Evolutionary conservation across 2,888 invertebrate genomes (phyloP).

Genomic region (Idaea biselata): DNA sequence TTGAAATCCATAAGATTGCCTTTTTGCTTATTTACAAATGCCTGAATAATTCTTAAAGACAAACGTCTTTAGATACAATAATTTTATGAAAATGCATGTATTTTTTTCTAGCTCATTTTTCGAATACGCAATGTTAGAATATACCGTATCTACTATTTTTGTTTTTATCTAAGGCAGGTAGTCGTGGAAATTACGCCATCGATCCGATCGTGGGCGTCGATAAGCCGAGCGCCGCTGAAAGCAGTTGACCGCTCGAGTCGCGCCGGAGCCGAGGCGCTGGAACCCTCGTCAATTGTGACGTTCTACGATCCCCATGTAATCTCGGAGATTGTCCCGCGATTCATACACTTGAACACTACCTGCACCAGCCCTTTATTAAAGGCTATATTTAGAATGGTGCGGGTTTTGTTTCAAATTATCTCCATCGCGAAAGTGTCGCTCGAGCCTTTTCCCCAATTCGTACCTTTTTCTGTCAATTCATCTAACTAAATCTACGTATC

Average conservation of each 20-base stretch:
- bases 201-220: conserved; percentile 47
- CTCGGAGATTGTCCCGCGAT: neutral
- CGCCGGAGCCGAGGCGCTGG: conserved; percentile 31
- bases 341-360: neutral
- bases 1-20: too few relatives aligned
- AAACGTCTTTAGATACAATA: too few relatives aligned
- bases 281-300: conserved; percentile 66
- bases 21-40: too few relatives aligned
- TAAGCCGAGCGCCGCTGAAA: conserved; percentile 45
- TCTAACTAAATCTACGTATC: too few relatives aligned
- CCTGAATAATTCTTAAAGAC: too few relatives aligned
- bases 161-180: too few relatives aligned
- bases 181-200: conserved; percentile 34
- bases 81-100: too few relatives aligned
- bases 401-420: neutral
- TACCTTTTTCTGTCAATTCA: neutral
- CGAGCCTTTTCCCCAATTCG: neutral
- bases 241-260: conserved; percentile 41
- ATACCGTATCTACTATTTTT: too few relatives aligned
- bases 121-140: too few relatives aligned
- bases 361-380: neutral
- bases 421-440: neutral
- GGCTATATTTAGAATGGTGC: neutral
- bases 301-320: conserved; percentile 14
- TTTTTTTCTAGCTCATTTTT: too few relatives aligned